Percentiles rank a stretch among this genome's conserved stretches.
phyloP scores from a whole-genome alignment of 2,888 invertebrate genomes.

The Drosophila pseudotakahashii region DNA sequence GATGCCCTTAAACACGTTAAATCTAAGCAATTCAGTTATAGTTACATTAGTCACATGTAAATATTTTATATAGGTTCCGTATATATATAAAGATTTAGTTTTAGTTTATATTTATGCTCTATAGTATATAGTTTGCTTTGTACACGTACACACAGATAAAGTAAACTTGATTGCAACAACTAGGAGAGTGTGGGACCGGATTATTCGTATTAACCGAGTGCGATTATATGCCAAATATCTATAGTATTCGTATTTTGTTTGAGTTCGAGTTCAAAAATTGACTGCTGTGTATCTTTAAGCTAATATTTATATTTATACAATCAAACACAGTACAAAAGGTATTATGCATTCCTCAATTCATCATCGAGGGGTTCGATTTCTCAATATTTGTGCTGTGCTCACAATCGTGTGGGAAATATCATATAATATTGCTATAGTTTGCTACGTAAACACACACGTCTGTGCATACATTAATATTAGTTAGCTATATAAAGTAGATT shows the following conservation, averaged over 20 bases:
- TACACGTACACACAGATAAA: conserved; percentile 58
- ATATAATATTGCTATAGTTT: conserved; percentile 71
- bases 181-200: conserved; percentile 35
- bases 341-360: neutral
- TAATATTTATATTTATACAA: conserved; percentile 42
- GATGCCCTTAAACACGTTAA: conserved; percentile 50
- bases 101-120: conserved; percentile 24
- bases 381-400: conserved; percentile 55
- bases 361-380: conserved; percentile 11
- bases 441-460: conserved; percentile 48
- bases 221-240: conserved; percentile 36
- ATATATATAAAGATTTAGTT: conserved; percentile 14
- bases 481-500: conserved; percentile 38
- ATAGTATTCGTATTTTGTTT: conserved; percentile 46
- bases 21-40: conserved; percentile 54
- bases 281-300: conserved; percentile 47
- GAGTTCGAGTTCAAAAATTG: conserved; percentile 66
- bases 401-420: conserved; percentile 55
- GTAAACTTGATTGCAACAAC: conserved; percentile 50
- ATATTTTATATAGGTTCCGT: conserved; percentile 24
- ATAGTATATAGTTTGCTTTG: conserved; percentile 44
- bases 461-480: conserved; percentile 23
- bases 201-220: conserved; percentile 27
- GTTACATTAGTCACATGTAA: conserved; percentile 31
- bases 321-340: conserved; percentile 35